Evolutionary conservation across 2,797 vertebrate species (phyloP), one percentile per base, ranked within the genome.

Genomic region (Sandelia bainsii): DNA sequence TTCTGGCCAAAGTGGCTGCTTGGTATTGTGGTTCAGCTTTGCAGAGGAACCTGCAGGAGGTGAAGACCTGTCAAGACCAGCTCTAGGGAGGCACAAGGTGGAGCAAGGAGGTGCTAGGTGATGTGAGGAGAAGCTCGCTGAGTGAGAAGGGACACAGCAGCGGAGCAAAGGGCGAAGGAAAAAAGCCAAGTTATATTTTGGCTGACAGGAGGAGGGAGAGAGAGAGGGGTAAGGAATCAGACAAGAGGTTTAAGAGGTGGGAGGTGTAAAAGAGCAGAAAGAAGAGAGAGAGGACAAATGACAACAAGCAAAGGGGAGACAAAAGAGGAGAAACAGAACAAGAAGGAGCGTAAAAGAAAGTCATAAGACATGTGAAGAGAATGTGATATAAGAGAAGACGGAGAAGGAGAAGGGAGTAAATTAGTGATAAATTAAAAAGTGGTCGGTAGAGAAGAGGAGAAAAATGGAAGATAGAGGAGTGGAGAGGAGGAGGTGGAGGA

Each of bases 51-150:
- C 66, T 16, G 58, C 70, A 40, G 67, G 77, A 79, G 71, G 69
- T 69, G 60, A 45, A n/a, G 57, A 63, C 23, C 75, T 81, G 79
- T 72, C 79, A 76, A 25, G 61, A 60, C 8, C 71, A 59, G 48
- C 61, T 72, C 60, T 10, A 71, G 76, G 81, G 79, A 75, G 82
- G 78, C 23, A 32, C 23, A 19, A n/a, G 46, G 56, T 22, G 32
- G 34, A 54, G 51, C 27, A 48, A 73, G 84, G 83, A 79, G 83
- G 80, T 70, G 77, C 60, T 40, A 51, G 64, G 62, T 50, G 67
- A 65, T 46, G 74, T 53, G 53, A 62, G 65, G 69, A 79, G 69
- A 56, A 19, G 0, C 71, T 65, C 19, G 17, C 52, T 29, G 60
- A 50, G 63, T 59, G 63, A 52, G 58, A 76, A 59, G 58, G 37